A percentile compares a stretch with the other conserved stretches of the same genome.
Evolutionary conservation across 2,113 vertebrate species (phyloP).

Genomic region (Helogale parvula): DNA sequence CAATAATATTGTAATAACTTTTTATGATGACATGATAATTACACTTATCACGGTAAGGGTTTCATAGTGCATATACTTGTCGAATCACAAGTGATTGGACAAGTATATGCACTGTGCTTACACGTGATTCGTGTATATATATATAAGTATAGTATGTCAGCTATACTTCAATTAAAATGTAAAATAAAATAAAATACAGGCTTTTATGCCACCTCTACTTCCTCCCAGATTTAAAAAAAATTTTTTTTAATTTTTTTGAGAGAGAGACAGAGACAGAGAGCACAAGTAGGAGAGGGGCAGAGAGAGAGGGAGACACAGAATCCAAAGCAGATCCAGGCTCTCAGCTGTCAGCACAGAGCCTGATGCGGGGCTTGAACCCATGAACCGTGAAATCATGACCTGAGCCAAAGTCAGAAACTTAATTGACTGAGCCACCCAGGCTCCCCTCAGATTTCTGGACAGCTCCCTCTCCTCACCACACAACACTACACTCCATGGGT

Average conservation of each 20-base stretch:
- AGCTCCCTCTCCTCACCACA: background rate
- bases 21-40: background rate
- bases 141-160: background rate
- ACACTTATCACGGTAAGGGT: background rate
- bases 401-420: no score
- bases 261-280: no score
- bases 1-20: background rate
- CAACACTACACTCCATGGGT: background rate
- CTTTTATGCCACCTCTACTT: background rate
- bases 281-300: no score
- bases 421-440: no score
- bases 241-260: no score
- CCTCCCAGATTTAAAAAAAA: background rate
- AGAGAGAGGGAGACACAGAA: no score
- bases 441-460: background rate
- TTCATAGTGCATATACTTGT: background rate
- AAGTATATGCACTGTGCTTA: background rate
- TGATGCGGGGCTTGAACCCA: no score
- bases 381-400: no score
- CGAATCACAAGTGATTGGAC: background rate
- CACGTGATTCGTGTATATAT: background rate
- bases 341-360: no score
- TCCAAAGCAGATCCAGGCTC: no score
- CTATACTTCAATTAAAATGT: background rate
- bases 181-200: background rate